Percentiles rank a stretch among this genome's conserved stretches.
phyloP scores from a whole-genome alignment of 2,888 invertebrate species.

The Torymus aiolomorphi region DNA sequence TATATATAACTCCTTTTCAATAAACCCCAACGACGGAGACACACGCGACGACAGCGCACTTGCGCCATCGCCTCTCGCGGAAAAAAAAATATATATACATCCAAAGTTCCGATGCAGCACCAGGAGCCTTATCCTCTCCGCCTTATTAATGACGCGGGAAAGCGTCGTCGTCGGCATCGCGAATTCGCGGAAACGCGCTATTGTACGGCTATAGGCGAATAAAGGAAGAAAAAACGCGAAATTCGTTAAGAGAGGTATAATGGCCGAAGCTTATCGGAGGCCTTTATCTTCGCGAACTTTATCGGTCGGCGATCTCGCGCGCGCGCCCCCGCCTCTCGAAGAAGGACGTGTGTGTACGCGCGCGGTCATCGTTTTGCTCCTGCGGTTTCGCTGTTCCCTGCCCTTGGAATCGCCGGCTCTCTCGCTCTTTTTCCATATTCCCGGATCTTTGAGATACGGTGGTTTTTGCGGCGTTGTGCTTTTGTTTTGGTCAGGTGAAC shows the following conservation, averaged over 20 bases:
- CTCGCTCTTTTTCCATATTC: conserved; percentile 60
- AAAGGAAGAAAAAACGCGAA: conserved; percentile 45
- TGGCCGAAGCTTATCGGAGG: conserved; percentile 61
- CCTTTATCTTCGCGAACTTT: conserved; percentile 67
- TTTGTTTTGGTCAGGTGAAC: conserved; percentile 8
- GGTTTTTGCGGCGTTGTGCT: conserved; percentile 3
- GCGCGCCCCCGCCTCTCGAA: too few relatives aligned
- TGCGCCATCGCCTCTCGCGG: conserved; percentile 2
- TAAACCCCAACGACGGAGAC: neutral
- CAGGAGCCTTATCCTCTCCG: conserved; percentile 20
- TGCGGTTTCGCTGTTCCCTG: conserved; percentile 14
- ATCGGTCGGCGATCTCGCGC: conserved; percentile 62
- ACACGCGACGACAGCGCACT: neutral
- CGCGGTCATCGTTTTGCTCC: conserved; percentile 24
- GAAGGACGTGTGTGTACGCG: too few relatives aligned
- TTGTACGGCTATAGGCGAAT: neutral
- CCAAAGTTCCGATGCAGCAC: neutral
- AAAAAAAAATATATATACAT: neutral
- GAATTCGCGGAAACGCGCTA: conserved; percentile 42
- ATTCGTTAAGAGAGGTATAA: conserved; percentile 46
- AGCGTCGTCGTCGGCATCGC: neutral
- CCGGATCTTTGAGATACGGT: conserved; percentile 53
- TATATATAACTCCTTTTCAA: conserved; percentile 1
- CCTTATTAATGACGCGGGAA: conserved; percentile 43
- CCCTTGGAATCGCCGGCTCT: neutral